A percentile compares a stretch with the other conserved stretches of the same genome.
Conservation (phyloP, 2,797 vertebrate species). For the Tauraco hartlaubi region DNA sequence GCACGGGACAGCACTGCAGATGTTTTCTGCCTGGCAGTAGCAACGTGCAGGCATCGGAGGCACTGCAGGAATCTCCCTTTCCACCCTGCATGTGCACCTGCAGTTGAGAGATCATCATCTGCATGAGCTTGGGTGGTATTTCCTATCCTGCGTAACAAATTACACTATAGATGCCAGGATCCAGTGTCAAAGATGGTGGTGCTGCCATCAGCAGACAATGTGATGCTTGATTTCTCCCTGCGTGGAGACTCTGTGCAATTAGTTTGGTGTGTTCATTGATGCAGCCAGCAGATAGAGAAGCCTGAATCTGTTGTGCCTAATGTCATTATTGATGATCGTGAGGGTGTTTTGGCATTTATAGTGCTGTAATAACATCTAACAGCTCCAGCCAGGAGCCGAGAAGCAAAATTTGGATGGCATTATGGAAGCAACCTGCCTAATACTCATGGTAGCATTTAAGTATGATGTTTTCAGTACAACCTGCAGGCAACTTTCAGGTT, state of each 20-base stretch:
- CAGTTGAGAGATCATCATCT: not conserved
- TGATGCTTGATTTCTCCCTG: not conserved
- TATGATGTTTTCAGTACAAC: not conserved
- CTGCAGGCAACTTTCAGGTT: not conserved
- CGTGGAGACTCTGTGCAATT: not conserved
- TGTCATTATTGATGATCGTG: not conserved
- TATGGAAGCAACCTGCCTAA: not conserved
- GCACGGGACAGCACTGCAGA: not conserved
- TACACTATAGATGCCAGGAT: not conserved
- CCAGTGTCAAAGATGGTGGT: not conserved
- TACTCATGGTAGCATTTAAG: not conserved
- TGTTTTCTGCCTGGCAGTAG: not conserved
- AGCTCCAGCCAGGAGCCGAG: not conserved
- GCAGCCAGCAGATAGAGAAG: not conserved
- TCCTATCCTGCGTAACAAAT: not conserved
- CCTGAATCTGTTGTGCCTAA: not conserved
- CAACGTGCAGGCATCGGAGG: not conserved
- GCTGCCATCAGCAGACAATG: accelerated
- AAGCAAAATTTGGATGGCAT: not conserved
- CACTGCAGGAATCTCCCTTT: not conserved
- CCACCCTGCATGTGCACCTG: not conserved
- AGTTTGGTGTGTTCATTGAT: not conserved
- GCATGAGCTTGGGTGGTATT: not conserved
- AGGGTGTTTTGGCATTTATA: not conserved
- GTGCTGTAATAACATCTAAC: not conserved